A percentile compares a stretch with the other conserved stretches of the same genome.
phyloP scores from a whole-genome alignment of 2,888 invertebrate species.

The Thelaira solivaga region DNA sequence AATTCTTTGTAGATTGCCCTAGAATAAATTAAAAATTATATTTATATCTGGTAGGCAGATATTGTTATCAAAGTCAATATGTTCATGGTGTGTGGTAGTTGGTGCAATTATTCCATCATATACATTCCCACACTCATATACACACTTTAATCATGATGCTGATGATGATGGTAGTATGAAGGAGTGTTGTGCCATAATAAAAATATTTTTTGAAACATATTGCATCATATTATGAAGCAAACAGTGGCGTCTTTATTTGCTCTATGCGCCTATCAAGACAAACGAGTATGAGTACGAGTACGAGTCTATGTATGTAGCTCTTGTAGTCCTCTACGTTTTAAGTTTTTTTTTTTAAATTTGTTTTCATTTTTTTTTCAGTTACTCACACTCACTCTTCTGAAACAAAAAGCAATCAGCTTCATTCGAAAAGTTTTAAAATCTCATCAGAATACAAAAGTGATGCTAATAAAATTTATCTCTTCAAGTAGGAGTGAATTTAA shows the following conservation, averaged over 20 bases:
- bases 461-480: constrained; percentile 38
- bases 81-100: background rate
- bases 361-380: constrained; percentile 1
- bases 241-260: constrained; percentile 8
- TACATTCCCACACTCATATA: background rate
- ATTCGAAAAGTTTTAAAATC: constrained; percentile 46
- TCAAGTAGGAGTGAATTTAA: constrained; percentile 30
- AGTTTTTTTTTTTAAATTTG: constrained; percentile 20
- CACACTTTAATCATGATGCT: constrained; percentile 3
- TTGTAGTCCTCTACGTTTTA: no score
- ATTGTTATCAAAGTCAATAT: constrained; percentile 44
- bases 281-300: no score
- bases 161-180: constrained; percentile 10
- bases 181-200: constrained; percentile 14
- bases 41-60: constrained; percentile 43
- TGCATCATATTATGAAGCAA: constrained; percentile 5
- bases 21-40: background rate
- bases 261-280: background rate
- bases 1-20: no score
- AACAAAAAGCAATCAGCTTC: constrained; percentile 6
- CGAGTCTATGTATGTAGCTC: no score
- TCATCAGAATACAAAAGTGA: constrained; percentile 27
- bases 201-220: constrained; percentile 21
- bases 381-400: background rate
- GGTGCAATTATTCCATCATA: constrained; percentile 3